Base-by-base conservation (phyloP, 2,113 vertebrate species). In the Nesoenas mayeri region DNA sequence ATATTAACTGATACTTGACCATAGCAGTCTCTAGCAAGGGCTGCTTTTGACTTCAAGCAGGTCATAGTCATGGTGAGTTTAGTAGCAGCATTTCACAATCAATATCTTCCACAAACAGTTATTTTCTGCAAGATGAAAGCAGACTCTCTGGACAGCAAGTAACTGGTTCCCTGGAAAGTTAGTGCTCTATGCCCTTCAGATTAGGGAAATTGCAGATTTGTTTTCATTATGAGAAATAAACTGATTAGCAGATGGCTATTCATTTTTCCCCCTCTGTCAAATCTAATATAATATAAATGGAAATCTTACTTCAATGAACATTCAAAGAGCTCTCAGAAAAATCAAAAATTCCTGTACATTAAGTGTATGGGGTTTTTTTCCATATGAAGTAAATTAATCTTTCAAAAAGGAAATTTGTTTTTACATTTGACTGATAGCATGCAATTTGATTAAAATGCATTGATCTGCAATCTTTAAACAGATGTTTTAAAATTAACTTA, bases 231-330 rank as follows among this genome's bases (percentile, higher is more conserved):
- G 36, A 83, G 60, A 92, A 95, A 80, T 91, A 95, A 97, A 93
- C 92, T 91, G 92, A 95, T 97, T 95, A 97, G 95, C 88, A 97
- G 93, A 95, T 79, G 80, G 78, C 89, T 95, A 94, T 92, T 95
- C 67, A 91, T 96, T 96, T 90, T 58, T 10, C 28, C 75, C 44
- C 21, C 71, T 42, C 89, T 61, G 66, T 94, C 94, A 96, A 73
- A 67, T 95, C 62, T 72, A 93, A 95, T 93, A 80, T 58, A 93
- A 88, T 85, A 87, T 26, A 96, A 96, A 91, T 94, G 74, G 74
- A 95, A 97, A 89, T 91, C 64, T 93, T 94, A 91, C 82, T 96
- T 91, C 83, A 97, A 89, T 75, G n/a, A 93, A 58, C 21, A 69
- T 73, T 95, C 66, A 70, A 92, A 86, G 67, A 70, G 74, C 36